These are phyloP conservation scores for Norana najaformis DNA, from an alignment of 2,888 invertebrate species.

Conservation along the genomic window DNA sequence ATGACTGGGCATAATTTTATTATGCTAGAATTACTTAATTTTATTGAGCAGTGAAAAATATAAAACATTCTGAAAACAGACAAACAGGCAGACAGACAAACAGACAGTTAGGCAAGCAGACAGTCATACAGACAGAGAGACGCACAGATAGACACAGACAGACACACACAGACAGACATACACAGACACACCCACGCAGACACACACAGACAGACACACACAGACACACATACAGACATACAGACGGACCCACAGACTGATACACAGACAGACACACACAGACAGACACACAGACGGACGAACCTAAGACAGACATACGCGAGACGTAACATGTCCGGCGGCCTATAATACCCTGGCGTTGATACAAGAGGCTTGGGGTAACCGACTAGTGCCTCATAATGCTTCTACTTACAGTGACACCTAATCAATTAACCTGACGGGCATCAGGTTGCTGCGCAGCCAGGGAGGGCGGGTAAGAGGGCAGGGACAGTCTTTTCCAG, in stretches of 20 bases:
- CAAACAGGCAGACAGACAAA: background rate
- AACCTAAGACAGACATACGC: background rate
- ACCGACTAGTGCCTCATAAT: background rate
- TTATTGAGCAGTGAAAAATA: background rate
- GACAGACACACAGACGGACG: background rate
- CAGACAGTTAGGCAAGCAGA: background rate
- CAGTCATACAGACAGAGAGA: background rate
- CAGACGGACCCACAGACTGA: too few species aligned
- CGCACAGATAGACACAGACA: too few species aligned
- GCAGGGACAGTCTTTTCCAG: background rate
- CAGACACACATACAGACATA: too few species aligned
- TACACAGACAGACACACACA: too few species aligned
- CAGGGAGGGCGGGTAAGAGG: background rate
- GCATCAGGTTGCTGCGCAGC: background rate
- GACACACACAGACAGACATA: too few species aligned
- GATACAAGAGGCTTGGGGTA: background rate
- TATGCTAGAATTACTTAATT: background rate
- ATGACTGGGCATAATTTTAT: too few species aligned
- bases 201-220: too few species aligned
- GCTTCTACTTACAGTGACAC: background rate
- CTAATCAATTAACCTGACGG: too few species aligned
- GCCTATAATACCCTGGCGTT: background rate
- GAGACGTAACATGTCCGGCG: background rate
- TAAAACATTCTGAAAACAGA: background rate
- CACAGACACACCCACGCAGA: too few species aligned